Evolutionary conservation across 2,113 vertebrate species (phyloP).

Genomic region (Aplodontia rufa): DNA sequence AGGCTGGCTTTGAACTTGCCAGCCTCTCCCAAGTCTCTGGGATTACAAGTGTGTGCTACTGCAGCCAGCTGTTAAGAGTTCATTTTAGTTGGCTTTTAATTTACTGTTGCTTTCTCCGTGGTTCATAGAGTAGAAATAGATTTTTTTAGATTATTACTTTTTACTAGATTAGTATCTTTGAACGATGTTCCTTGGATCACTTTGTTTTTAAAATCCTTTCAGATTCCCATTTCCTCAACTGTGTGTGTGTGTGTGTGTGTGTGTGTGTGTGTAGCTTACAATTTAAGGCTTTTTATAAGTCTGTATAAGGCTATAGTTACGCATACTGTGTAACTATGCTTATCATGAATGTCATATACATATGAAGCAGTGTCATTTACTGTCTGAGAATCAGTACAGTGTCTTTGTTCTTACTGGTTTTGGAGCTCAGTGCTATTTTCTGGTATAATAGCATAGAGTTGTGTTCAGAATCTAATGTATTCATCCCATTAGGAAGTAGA

Average conservation of each 20-base stretch:
- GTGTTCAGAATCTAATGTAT: neutral
- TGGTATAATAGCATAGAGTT: neutral
- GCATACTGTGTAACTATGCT: neutral
- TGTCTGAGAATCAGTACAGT: neutral
- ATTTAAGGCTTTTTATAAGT: constrained; percentile 34
- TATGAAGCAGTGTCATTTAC: neutral
- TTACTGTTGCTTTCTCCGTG: constrained; percentile 2
- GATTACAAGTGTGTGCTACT: no score
- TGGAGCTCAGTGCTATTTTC: neutral
- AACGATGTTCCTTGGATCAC: neutral
- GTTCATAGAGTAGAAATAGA: neutral
- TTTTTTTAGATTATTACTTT: neutral
- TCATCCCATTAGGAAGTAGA: neutral
- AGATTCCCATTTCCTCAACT: neutral
- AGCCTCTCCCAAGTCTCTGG: no score
- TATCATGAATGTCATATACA: neutral
- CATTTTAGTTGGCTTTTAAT: constrained; percentile 11
- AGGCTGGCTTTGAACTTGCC: no score
- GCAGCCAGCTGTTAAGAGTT: neutral
- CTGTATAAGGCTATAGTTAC: neutral
- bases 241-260: neutral
- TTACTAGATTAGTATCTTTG: neutral
- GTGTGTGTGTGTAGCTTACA: neutral
- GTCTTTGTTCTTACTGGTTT: neutral
- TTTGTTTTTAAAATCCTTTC: constrained; percentile 1